These are phyloP conservation scores for Leuciscus idus DNA, from an alignment of 2,113 vertebrate species.

Conservation along the genomic window DNA sequence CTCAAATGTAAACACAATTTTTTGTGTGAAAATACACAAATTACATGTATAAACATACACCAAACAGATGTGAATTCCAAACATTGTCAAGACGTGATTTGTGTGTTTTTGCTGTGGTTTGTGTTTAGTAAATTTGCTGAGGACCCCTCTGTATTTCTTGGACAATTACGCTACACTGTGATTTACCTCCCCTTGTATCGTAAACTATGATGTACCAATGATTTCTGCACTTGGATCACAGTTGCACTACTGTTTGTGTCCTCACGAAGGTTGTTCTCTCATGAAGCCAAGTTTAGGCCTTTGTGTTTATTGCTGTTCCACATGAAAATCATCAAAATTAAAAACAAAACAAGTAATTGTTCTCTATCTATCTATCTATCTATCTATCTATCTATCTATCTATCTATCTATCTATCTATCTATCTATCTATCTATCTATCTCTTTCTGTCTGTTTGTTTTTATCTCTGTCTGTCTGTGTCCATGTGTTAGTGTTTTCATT, in stretches of 20 bases:
- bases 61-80: slow-evolving; percentile 56
- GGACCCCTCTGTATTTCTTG: slow-evolving; percentile 50
- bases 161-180: slow-evolving; percentile 46
- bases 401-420: neutral
- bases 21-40: slow-evolving; percentile 62
- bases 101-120: slow-evolving; percentile 54
- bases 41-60: slow-evolving; percentile 58
- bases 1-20: slow-evolving; percentile 56
- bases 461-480: neutral
- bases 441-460: neutral
- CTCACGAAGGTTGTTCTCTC: neutral
- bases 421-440: neutral
- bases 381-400: neutral
- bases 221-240: neutral
- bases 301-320: neutral
- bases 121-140: slow-evolving; percentile 56
- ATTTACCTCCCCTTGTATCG: slow-evolving; percentile 47
- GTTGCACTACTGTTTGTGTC: slow-evolving; percentile 38
- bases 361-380: neutral
- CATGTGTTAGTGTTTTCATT: slow-evolving; percentile 4
- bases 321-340: neutral
- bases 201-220: slow-evolving; percentile 38
- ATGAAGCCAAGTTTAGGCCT: slow-evolving; percentile 15
- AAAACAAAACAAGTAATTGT: neutral
- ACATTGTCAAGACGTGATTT: slow-evolving; percentile 46